These are phyloP conservation scores for Montifringilla adamsi DNA, from an alignment of 2,113 vertebrate species.

Conservation along the genomic window DNA sequence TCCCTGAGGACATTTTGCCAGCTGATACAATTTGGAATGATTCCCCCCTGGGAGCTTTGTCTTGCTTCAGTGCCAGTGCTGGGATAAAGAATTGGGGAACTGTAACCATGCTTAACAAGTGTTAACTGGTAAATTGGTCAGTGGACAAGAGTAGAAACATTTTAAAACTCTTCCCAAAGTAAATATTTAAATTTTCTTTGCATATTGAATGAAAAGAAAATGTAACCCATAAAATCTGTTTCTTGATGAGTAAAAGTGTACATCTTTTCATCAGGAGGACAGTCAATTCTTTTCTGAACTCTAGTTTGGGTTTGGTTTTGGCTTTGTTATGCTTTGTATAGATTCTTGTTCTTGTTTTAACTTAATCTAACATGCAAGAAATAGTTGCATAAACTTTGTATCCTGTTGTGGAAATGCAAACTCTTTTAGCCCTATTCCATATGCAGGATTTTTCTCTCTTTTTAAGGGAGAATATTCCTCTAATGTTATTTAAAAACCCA, in stretches of 20 bases:
- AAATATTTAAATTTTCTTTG: not conserved
- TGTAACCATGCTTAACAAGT: not conserved
- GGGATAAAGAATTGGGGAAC: not conserved
- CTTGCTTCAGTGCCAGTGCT: not conserved
- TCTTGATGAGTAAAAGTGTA: not conserved
- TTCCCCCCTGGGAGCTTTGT: not conserved
- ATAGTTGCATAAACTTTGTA: not conserved
- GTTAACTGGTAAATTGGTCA: not conserved
- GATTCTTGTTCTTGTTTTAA: not conserved
- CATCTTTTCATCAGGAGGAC: not conserved
- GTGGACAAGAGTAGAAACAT: not conserved
- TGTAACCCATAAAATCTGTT: not conserved
- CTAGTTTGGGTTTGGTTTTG: not conserved
- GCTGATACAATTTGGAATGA: not conserved
- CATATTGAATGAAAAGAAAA: not conserved
- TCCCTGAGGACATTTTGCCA: conserved; percentile 29
- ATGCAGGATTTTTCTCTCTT: not conserved
- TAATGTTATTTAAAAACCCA: not conserved
- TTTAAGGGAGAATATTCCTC: not conserved
- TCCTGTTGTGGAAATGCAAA: not conserved
- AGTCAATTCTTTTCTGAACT: not conserved
- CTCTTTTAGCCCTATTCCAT: not conserved
- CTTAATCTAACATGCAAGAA: not conserved
- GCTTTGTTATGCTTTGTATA: not conserved
- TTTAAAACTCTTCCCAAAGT: not conserved